Evolutionary conservation across 2,113 vertebrate species (phyloP).

Genomic region (Erythrocercus mccallii): DNA sequence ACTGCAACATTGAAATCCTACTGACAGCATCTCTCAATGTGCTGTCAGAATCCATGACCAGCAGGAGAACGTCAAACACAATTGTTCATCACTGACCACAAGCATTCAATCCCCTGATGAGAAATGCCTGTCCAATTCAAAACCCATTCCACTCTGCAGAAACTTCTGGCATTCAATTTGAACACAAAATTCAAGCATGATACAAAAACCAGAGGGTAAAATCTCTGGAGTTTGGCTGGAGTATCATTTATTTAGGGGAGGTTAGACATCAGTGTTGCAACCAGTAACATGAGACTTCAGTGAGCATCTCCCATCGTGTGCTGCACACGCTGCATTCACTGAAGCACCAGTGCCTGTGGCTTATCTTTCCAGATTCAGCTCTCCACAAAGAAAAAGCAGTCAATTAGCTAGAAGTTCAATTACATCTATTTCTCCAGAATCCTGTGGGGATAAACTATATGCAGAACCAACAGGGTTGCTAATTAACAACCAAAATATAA

Average conservation of each 20-base stretch:
- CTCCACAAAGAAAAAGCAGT: background rate
- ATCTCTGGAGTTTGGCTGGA: background rate
- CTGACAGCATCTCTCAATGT: rapidly evolving
- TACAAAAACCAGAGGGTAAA: background rate
- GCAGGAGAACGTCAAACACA: background rate
- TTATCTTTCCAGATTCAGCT: background rate
- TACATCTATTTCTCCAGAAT: background rate
- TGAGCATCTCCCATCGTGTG: rapidly evolving
- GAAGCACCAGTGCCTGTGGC: background rate
- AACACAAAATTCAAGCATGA: background rate
- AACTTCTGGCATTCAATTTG: background rate
- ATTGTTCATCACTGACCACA: background rate
- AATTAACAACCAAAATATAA: background rate
- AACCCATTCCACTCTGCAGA: background rate
- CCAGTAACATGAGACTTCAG: rapidly evolving
- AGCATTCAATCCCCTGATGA: background rate
- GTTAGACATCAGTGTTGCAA: background rate
- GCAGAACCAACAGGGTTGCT: background rate
- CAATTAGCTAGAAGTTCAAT: background rate
- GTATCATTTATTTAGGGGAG: background rate
- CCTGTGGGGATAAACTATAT: background rate
- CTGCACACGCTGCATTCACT: background rate
- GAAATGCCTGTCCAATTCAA: rapidly evolving
- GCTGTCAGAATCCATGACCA: background rate
- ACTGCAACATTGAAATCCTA: background rate